Percentiles rank a stretch among this genome's conserved stretches.
phyloP scores from a whole-genome alignment of 1,140 invertebrate species.

The Megathymus violae region DNA sequence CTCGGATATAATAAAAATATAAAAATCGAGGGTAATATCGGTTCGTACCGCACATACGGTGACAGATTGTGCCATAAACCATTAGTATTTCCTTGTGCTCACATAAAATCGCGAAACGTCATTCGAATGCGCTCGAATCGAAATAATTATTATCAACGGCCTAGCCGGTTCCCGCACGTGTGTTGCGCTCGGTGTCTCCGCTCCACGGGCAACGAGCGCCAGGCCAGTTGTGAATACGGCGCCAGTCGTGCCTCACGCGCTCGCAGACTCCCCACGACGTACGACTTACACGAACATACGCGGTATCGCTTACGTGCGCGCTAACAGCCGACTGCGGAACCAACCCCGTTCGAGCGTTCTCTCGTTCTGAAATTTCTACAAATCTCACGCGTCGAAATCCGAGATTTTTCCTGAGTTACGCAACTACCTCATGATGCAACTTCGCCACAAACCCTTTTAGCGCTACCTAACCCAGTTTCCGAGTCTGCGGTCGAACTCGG shows the following conservation, averaged over 20 bases:
- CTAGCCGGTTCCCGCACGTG: slow-evolving; percentile 63
- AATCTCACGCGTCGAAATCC: too few species aligned
- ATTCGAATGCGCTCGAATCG: slow-evolving; percentile 42
- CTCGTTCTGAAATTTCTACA: too few species aligned
- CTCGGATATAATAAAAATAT: too few species aligned
- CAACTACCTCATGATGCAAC: slow-evolving; percentile 71
- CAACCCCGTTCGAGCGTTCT: too few species aligned
- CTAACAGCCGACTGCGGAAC: too few species aligned
- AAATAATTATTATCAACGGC: slow-evolving; percentile 59
- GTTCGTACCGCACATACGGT: too few species aligned
- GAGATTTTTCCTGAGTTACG: background rate
- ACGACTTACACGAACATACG: too few species aligned
- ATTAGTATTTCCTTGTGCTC: slow-evolving; percentile 48
- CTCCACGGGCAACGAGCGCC: too few species aligned
- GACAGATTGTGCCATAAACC: slow-evolving; percentile 17
- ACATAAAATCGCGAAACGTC: slow-evolving; percentile 48
- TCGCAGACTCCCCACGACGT: slow-evolving; percentile 18
- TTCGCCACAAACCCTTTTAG: slow-evolving; percentile 55
- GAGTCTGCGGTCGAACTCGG: slow-evolving; percentile 42
- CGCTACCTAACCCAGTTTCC: slow-evolving; percentile 56
- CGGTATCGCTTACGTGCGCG: background rate
- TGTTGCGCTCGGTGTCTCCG: slow-evolving; percentile 34
- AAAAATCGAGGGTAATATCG: too few species aligned
- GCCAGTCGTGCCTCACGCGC: slow-evolving; percentile 55
- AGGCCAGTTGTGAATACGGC: slow-evolving; percentile 60